Conservation (phyloP, 2,113 vertebrate genomes). For the Uria aalge region DNA sequence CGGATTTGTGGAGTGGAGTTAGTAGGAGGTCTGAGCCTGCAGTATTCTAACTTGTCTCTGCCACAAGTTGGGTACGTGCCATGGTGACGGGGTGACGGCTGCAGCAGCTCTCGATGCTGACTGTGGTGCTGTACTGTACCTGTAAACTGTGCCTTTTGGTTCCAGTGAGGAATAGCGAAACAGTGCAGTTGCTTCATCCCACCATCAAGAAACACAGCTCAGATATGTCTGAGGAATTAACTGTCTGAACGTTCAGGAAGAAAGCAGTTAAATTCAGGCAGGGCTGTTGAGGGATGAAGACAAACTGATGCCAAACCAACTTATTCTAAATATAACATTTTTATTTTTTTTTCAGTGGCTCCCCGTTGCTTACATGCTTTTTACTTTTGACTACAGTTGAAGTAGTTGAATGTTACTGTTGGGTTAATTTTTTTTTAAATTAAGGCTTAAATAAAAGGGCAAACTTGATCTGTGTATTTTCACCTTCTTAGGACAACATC, state of each 20-base stretch:
- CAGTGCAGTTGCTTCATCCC: background rate
- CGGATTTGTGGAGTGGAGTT: background rate
- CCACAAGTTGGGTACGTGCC: fast-evolving
- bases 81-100: fast-evolving
- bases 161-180: background rate
- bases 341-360: background rate
- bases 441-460: background rate
- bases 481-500: background rate
- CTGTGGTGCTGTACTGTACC: fast-evolving
- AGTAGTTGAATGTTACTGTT: background rate
- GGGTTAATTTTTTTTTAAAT: conserved; percentile 2
- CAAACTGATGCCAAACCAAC: background rate
- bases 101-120: background rate
- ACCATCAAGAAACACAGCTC: background rate
- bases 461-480: conserved; percentile 26
- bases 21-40: background rate
- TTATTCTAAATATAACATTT: background rate
- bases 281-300: background rate
- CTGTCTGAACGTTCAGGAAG: background rate
- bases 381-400: background rate
- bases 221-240: background rate
- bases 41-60: background rate
- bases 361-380: background rate
- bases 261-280: background rate
- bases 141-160: background rate